A percentile compares a stretch with the other conserved stretches of the same genome.
These are phyloP conservation scores for Rhincodon typus DNA, from an alignment of 2,797 vertebrate genomes.

Conservation along the genomic window DNA sequence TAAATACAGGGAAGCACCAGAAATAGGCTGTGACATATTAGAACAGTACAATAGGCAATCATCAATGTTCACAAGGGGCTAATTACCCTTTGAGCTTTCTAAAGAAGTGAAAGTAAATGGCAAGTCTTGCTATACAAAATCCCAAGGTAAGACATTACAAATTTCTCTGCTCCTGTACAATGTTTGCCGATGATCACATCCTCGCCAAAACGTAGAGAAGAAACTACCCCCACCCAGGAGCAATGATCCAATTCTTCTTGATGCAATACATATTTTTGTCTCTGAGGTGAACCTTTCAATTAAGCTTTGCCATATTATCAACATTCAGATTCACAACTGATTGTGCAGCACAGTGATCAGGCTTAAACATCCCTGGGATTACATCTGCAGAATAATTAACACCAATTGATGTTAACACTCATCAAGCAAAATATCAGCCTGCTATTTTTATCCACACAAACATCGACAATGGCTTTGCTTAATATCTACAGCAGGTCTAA, in stretches of 20 bases:
- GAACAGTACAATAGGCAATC: constrained; percentile 18
- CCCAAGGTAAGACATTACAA: neutral
- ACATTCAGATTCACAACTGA: neutral
- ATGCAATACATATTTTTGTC: neutral
- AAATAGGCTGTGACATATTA: neutral
- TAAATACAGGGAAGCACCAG: neutral
- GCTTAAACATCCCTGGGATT: neutral
- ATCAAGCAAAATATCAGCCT: neutral
- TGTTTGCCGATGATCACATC: neutral
- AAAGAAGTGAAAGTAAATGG: neutral
- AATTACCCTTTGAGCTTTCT: constrained; percentile 24
- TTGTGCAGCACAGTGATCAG: neutral
- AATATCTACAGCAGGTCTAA: neutral
- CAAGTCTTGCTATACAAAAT: neutral
- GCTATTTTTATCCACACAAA: neutral
- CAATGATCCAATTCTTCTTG: neutral
- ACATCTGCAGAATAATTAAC: neutral
- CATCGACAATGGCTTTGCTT: neutral
- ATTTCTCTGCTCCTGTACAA: neutral
- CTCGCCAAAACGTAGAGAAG: neutral
- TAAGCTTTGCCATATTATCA: neutral
- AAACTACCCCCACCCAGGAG: neutral
- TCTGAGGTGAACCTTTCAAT: neutral
- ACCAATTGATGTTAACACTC: neutral
- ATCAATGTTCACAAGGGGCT: constrained; percentile 18